Percentiles rank a stretch among this genome's conserved stretches.
phyloP scores from a whole-genome alignment of 2,888 invertebrate species.

The Thysanoteuthis rhombus region DNA sequence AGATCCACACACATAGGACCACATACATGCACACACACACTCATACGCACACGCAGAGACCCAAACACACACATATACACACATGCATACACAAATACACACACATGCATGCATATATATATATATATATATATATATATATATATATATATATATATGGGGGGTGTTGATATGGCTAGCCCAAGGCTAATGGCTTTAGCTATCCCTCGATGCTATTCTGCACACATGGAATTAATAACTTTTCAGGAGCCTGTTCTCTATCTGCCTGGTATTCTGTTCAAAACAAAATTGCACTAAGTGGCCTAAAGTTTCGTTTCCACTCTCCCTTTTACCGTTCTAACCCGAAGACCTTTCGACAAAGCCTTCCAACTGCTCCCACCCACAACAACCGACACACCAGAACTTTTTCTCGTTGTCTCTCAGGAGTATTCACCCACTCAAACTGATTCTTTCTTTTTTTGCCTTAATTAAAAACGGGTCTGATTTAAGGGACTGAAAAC shows the following conservation, averaged over 20 bases:
- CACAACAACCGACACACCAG: neutral
- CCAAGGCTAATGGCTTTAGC: neutral
- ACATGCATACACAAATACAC: neutral
- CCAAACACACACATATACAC: neutral
- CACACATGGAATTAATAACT: neutral
- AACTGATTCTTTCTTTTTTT: neutral
- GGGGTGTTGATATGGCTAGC: neutral
- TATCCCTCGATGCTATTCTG: neutral
- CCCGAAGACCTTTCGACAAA: neutral
- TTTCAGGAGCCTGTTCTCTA: neutral
- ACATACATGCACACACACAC: accelerated
- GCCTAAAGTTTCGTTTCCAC: neutral
- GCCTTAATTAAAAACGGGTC: neutral
- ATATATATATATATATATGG: neutral
- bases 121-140: neutral
- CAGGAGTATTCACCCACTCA: neutral
- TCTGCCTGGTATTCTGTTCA: neutral
- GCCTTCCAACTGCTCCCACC: neutral
- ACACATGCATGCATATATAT: neutral
- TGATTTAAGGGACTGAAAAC: neutral
- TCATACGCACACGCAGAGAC: neutral
- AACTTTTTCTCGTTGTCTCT: neutral
- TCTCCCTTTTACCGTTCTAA: neutral
- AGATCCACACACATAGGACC: neutral
- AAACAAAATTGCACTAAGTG: neutral